Conservation (phyloP, 2,888 invertebrate genomes). For the Fabriciana adippe region DNA sequence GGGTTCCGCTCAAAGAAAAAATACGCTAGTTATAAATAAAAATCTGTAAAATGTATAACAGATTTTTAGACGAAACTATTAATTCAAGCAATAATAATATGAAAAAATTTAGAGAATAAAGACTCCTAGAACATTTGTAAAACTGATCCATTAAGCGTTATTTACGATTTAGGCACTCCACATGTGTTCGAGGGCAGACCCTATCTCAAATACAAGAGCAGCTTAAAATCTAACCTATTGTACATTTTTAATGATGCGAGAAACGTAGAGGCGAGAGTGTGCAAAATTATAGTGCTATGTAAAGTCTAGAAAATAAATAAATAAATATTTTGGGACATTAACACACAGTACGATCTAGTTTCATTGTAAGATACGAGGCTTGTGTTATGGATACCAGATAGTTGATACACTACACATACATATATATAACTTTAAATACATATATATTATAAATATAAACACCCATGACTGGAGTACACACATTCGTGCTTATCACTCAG, state of each 20-base stretch:
- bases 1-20: too few relatives aligned
- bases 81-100: background rate
- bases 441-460: too few relatives aligned
- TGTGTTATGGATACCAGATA: too few relatives aligned
- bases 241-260: constrained; percentile 35
- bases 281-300: background rate
- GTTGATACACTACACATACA: too few relatives aligned
- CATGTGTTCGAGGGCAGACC: constrained; percentile 30
- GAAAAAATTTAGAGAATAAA: background rate
- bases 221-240: constrained; percentile 34
- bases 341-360: too few relatives aligned
- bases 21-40: background rate
- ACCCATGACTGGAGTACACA: too few relatives aligned
- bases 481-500: too few relatives aligned
- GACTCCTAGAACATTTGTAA: constrained; percentile 14
- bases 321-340: too few relatives aligned
- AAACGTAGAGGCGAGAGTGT: constrained; percentile 6
- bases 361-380: too few relatives aligned
- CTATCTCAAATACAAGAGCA: constrained; percentile 25
- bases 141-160: constrained; percentile 33
- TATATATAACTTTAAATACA: too few relatives aligned
- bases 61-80: background rate
- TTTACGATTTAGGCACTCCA: constrained; percentile 33
- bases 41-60: background rate
- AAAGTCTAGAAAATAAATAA: background rate